Base-by-base conservation (phyloP, 2,113 vertebrate species). In the Hipposideros armiger region DNA sequence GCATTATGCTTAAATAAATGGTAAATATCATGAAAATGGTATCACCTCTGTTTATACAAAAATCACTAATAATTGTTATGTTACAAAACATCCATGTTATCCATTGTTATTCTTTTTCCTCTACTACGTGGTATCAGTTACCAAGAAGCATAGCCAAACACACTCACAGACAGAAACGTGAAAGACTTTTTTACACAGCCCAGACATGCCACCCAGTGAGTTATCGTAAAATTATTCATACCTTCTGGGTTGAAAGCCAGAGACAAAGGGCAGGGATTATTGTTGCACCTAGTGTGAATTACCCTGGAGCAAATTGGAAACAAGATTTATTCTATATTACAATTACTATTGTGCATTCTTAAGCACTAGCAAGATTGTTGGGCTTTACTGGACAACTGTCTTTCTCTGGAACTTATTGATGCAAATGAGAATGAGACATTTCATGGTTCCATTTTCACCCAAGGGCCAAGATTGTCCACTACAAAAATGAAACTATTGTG, bases 301-400 rank as follows among this genome's bases (percentile, higher is more conserved):
- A 90, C 86, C n/a, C 54, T 52, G 52, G 47, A 82, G 36, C 11
- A 95, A 97, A 90, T 36, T 95, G n/a, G 28, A 94, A 73, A 69
- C 45, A 54, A 32, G 40, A 36, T 56, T 96, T 90, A 72, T 90
- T 77, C 76, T 69, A 17, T 22, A 32, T 10, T n/a, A 9, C 70
- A 96, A 87, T 64, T 83, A 89, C 64, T 81, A 82, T 36, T 9
- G 26, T 73, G 42, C 11, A 36, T 15, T 60, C 28, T 45, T 82
- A 72, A 89, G 60, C 15, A 82, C 42, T 90, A 60, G 54, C 76
- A 62, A 70, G 58, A 56, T 74, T 78, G 40, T 89, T 30, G 67
- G 60, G n/a, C 26, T 89, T 80, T 76, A 19, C 16, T 42, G 47
- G 42, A 89, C 67, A 89, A n/a, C 32, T n/a, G 4, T 78, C 66